These are phyloP conservation scores for Torymus texanus DNA, from an alignment of 2,888 invertebrate genomes.

Conservation along the genomic window DNA sequence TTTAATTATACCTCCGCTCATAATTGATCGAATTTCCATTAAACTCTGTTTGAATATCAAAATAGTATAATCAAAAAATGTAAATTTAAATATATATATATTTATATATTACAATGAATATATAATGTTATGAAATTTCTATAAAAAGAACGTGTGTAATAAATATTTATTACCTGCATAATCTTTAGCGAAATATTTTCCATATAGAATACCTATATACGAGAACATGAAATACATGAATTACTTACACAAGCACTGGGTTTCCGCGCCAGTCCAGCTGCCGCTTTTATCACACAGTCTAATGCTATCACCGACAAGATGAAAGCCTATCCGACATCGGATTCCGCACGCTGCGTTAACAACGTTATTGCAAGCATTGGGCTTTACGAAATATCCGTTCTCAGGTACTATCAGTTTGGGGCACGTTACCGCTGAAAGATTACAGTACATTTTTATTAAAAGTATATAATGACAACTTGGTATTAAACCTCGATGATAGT, in stretches of 20 bases:
- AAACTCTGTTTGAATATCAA: too few relatives aligned
- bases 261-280: conserved; percentile 81
- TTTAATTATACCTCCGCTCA: too few relatives aligned
- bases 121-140: too few relatives aligned
- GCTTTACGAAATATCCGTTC: conserved; percentile 82
- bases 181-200: too few relatives aligned
- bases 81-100: too few relatives aligned
- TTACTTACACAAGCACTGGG: conserved; percentile 79
- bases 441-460: neutral
- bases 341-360: conserved; percentile 84
- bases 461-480: neutral
- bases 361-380: conserved; percentile 79
- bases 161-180: too few relatives aligned
- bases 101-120: too few relatives aligned
- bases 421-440: conserved; percentile 77
- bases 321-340: conserved; percentile 81
- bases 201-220: neutral
- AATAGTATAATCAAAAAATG: too few relatives aligned
- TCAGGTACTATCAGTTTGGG: conserved; percentile 78
- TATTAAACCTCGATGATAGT: neutral
- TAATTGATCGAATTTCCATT: too few relatives aligned
- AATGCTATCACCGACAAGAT: conserved; percentile 77
- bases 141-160: too few relatives aligned
- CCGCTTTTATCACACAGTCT: conserved; percentile 81
- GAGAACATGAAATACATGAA: neutral